These are phyloP conservation scores for Ctenochaetus hawaiiensis DNA, from an alignment of 2,797 vertebrate genomes.

Conservation along the genomic window DNA sequence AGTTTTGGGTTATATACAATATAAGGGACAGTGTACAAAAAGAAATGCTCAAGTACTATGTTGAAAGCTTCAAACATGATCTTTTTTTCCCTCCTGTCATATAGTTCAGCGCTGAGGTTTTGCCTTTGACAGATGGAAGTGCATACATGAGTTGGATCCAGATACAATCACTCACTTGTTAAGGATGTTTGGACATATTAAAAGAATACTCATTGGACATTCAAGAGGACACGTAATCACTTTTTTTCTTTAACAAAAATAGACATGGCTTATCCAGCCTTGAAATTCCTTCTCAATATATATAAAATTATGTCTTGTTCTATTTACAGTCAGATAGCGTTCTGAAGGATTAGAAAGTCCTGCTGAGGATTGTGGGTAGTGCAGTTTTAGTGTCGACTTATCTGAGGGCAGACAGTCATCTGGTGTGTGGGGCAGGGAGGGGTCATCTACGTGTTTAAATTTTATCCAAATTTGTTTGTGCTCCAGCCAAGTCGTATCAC, in stretches of 20 bases:
- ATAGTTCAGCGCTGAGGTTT: slow-evolving; percentile 73
- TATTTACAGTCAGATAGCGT: slow-evolving; percentile 87
- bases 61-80: slow-evolving; percentile 72
- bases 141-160: slow-evolving; percentile 79
- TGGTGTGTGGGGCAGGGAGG: slow-evolving; percentile 30
- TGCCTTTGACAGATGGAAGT: slow-evolving; percentile 74
- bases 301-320: slow-evolving; percentile 86
- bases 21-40: slow-evolving; percentile 71
- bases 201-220: slow-evolving; percentile 82
- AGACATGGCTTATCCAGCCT: slow-evolving; percentile 88
- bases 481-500: slow-evolving; percentile 54
- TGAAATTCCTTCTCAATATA: slow-evolving; percentile 87
- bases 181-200: slow-evolving; percentile 77
- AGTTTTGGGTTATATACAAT: slow-evolving; percentile 77
- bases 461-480: slow-evolving; percentile 36
- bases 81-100: slow-evolving; percentile 43
- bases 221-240: slow-evolving; percentile 81
- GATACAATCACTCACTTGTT: slow-evolving; percentile 84
- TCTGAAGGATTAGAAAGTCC: slow-evolving; percentile 85
- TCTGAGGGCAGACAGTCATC: slow-evolving; percentile 42
- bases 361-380: slow-evolving; percentile 81
- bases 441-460: slow-evolving; percentile 11
- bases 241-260: slow-evolving; percentile 89
- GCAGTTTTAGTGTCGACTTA: slow-evolving; percentile 68
- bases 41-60: slow-evolving; percentile 75